Base-by-base conservation (phyloP, 2,888 invertebrate species). In the Alcis repandata region DNA sequence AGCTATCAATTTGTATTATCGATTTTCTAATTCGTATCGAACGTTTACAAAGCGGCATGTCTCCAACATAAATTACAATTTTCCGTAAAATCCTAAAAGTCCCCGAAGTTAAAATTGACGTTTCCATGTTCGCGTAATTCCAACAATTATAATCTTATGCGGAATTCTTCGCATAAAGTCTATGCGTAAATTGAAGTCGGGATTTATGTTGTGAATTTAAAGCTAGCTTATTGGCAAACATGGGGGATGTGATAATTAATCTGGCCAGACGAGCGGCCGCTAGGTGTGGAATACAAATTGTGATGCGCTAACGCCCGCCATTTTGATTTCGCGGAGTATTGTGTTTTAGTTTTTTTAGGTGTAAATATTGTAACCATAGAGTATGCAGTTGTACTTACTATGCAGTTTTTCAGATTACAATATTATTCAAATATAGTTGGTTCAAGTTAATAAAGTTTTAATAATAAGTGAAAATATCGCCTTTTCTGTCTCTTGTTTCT, bases 241-340 rank as follows among this genome's bases (percentile, higher is more conserved):
- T 88, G 83, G 87, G 90, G 88, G 85, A 77, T 80, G 74, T 82
- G 90, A 90, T 92, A 92, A 92, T 93, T 93, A 92, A 91, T 92
- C 92, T 89, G 86, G 89, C 84, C 86, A 89, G 91, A 90, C 91
- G 86, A 86, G 88, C 87, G 84, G 85, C 74, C 74, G 75, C 74
- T 72, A 85, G 85, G 85, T 79, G 79, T 76, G 73, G 92, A 91
- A 93, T 93, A 93, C 89, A 90, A 92, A 93, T 90, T 84, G 77
- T 74, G 77, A 73, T 75, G 79, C 76, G 77, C 72, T 78, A 74
- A 72, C 78, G 70, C 66, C 59, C 67, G 69, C 72, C 75, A 72
- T 79, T 77, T 78, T 77, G 74, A 69, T 43, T 3, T 4, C 43
- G 20, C 20, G 20, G 43, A 11, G 6, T 11, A n/a, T 13, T 13